Conservation (phyloP, 2,888 invertebrate genomes). For the Eudasyphora cyanicolor region DNA sequence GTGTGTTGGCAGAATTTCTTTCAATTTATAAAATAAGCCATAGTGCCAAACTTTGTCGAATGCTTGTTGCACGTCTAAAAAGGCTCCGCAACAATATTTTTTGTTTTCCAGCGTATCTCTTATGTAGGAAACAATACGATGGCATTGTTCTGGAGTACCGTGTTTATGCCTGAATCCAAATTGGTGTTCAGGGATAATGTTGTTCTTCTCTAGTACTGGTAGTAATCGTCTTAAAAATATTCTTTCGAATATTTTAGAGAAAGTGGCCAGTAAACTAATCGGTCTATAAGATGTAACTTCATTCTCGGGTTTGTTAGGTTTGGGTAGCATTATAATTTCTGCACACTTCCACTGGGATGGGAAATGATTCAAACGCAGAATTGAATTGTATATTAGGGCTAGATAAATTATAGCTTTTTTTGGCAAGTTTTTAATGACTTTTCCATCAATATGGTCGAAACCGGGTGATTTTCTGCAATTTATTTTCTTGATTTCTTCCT, state of each 20-base stretch:
- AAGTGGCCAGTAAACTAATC: constrained; percentile 37
- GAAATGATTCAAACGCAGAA: constrained; percentile 19
- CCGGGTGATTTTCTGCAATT: constrained; percentile 37
- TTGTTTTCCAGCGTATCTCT: constrained; percentile 21
- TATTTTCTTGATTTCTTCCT: constrained; percentile 20
- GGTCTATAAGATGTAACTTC: constrained; percentile 24
- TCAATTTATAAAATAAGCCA: not conserved
- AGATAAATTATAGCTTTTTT: constrained; percentile 32
- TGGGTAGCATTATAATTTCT: constrained; percentile 19
- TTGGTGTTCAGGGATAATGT: constrained; percentile 43
- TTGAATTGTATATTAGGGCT: constrained; percentile 16
- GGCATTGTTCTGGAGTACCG: constrained; percentile 39
- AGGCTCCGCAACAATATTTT: not conserved
- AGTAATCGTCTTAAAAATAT: constrained; percentile 19
- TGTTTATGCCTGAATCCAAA: constrained; percentile 30
- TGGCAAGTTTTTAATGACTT: constrained; percentile 24
- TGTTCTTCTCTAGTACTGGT: constrained; percentile 19
- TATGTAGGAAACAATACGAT: constrained; percentile 3
- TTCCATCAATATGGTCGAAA: constrained; percentile 37
- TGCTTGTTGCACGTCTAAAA: constrained; percentile 18
- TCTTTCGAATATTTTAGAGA: constrained; percentile 49
- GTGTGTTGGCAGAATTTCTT: not conserved
- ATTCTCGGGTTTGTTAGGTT: constrained; percentile 42
- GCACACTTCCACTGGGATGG: constrained; percentile 30
- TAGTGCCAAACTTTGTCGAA: constrained; percentile 11